A percentile compares a stretch with the other conserved stretches of the same genome.
Conservation (phyloP, 2,113 vertebrate genomes). For the Heterochromis multidens region DNA sequence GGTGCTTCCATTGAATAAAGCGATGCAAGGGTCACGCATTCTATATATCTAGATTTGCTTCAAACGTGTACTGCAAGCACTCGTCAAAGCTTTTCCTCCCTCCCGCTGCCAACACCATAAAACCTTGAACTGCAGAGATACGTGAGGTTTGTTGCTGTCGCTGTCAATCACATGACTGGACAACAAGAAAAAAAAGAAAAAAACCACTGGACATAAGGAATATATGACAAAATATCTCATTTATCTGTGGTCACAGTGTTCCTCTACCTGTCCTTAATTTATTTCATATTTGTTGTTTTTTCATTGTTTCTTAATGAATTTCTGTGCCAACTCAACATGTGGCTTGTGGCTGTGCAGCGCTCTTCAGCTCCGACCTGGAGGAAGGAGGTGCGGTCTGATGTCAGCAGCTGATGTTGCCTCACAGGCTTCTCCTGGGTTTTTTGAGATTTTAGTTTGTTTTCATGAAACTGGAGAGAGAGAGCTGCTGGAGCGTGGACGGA, state of each 20-base stretch:
- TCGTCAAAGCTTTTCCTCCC: conserved; percentile 52
- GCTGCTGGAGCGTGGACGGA: neutral
- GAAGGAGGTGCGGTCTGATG: neutral
- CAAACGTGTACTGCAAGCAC: conserved; percentile 68
- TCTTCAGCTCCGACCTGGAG: neutral
- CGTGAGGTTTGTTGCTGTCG: conserved; percentile 26
- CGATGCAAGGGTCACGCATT: conserved; percentile 56
- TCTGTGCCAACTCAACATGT: conserved; percentile 62
- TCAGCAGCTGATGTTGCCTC: neutral
- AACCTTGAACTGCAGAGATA: conserved; percentile 43
- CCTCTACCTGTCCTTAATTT: conserved; percentile 35
- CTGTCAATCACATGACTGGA: conserved; percentile 31
- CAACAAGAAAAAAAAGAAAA: neutral
- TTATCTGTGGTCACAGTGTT: conserved; percentile 57
- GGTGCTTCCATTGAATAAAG: conserved; percentile 72
- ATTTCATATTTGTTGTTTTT: conserved; percentile 16
- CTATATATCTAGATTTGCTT: conserved; percentile 71
- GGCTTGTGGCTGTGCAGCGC: conserved; percentile 25
- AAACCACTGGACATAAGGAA: conserved; percentile 27
- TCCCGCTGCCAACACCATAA: conserved; percentile 23
- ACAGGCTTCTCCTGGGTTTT: neutral
- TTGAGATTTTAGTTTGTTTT: neutral
- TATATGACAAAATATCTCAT: neutral
- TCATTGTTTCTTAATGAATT: conserved; percentile 19
- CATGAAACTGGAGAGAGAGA: neutral